Evolutionary conservation across 53 echinoderm and acorn worm genomes (phyloP), one percentile per base, ranked within the genome.

Genomic region (Holothuria leucospilota): DNA sequence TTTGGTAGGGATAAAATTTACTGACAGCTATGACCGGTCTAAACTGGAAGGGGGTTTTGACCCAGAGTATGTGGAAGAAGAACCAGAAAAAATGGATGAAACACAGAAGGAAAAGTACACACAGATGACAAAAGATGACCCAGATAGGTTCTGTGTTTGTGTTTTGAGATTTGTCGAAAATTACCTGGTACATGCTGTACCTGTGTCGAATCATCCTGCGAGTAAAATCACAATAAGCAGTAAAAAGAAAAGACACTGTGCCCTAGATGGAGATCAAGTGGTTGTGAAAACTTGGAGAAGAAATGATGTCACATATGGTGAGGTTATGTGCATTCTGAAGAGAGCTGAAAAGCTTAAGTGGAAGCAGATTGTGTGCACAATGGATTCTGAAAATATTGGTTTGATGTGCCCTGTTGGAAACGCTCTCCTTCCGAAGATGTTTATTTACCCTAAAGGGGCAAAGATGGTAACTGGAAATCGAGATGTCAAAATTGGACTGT

Each of bases 341-440:
- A 82, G 91, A 53, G 85, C 73, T 28, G 82, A 81, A 5, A 81
- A 94, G 51, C 93, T 89, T 11, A 81, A 86, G 39, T 86, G 91
- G 27, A 87, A 83, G 60, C 91, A 93, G 69, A 59, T 97, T 24
- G 97, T 93, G 0, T 97, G 97, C 86, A 89, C 91, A 62, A 87
- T 97, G 14, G 97, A 97, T 93, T 87, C 85, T 34, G 88, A 74
- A 24, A 97, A 80, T 64, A 84, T 91, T 59, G 85, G 89, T 42
- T 63, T 95, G 59, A 97, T 97, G 97, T 93, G 91, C 6, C 97
- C 97, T 16, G 83, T 97, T 69, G 93, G 90, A 16, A 53, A 42
- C 59, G 25, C 18, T 29, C 78, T 87, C 1, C 93, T 85, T 73
- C 97, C 97, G 6, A 97, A 95, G 78, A 82, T 97, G 86, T 82